These are phyloP conservation scores for Mobula hypostoma DNA, from an alignment of 2,113 vertebrate genomes.

Conservation along the genomic window DNA sequence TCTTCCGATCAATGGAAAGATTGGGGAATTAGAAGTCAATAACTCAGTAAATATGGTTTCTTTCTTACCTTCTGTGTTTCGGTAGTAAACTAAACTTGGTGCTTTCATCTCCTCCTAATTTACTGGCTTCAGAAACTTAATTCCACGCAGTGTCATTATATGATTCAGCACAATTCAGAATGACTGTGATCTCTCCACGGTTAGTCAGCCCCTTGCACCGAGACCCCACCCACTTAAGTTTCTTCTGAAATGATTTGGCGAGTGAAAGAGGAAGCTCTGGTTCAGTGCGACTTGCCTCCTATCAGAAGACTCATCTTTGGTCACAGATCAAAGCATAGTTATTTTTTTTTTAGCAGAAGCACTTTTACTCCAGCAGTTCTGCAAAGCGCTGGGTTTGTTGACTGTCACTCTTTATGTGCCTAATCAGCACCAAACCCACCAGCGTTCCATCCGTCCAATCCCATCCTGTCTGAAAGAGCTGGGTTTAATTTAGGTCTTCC, in stretches of 20 bases:
- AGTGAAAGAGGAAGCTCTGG: slow-evolving; percentile 24
- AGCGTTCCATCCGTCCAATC: neutral
- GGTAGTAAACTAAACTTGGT: neutral
- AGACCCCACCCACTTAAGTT: neutral
- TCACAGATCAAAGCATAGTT: slow-evolving; percentile 31
- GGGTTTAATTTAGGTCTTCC: neutral
- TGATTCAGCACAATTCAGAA: slow-evolving; percentile 38
- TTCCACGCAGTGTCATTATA: slow-evolving; percentile 18
- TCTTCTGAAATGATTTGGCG: slow-evolving; percentile 1
- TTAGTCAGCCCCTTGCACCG: neutral
- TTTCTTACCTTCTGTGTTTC: neutral
- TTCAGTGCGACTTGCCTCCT: slow-evolving; percentile 2
- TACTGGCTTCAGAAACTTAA: neutral
- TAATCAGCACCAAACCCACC: neutral
- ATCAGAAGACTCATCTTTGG: slow-evolving; percentile 21
- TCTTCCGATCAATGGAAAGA: neutral
- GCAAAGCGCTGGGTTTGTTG: neutral
- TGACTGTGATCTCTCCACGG: slow-evolving; percentile 13
- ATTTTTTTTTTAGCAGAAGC: neutral
- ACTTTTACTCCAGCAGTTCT: neutral
- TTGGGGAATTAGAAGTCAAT: neutral
- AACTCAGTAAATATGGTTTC: neutral
- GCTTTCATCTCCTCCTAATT: neutral
- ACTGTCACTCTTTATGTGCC: neutral
- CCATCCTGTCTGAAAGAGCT: neutral